Evolutionary conservation across 2,797 vertebrate genomes (phyloP), one percentile per base, ranked within the genome.

Genomic region (Macropodus opercularis): DNA sequence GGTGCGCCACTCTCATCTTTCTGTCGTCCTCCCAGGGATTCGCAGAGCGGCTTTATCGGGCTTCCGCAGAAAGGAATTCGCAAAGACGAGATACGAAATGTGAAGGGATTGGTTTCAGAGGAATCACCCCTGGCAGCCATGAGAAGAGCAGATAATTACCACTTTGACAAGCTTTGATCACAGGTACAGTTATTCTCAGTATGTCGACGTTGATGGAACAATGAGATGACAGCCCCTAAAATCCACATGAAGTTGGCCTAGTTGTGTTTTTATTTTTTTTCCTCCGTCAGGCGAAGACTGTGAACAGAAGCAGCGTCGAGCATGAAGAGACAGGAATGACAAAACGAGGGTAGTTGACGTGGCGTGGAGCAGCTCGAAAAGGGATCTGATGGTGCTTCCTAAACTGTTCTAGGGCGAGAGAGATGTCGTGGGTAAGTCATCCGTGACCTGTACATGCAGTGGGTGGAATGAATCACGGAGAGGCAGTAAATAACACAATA

Each of bases 121-220:
- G 69, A 81, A 75, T 84, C 75, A 62, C 72, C 62, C 66, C 74
- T 63, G 83, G 77, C 86, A 85, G 81, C 74, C 41, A 60, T 29
- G 68, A 70, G 75, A 81, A 70, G 70, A 75, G 70, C 39, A 85
- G 84, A 79, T 89, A 89, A 90, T 91, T 76, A 86, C 73, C 63
- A 54, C 69, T 81, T 62, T 89, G 87, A 92, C 89, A 86, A 85
- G 85, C 87, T 91, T 91, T 92, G 89, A 92, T 92, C 88, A 84
- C 27, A 68, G 62, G 68, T 82, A 75, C 76, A 82, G 83, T 80
- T 78, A 82, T 90, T 83, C 77, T 83, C 71, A 76, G 75, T 78
- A 83, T 72, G 80, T 82, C 74, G 19, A 70, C 62, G 85, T 60
- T 81, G 86, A 89, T 80, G 66, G 85, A 87, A 85, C 80, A 79